phyloP scores from a whole-genome alignment of 2,797 vertebrate genomes.

The Fistularia tabacaria region DNA sequence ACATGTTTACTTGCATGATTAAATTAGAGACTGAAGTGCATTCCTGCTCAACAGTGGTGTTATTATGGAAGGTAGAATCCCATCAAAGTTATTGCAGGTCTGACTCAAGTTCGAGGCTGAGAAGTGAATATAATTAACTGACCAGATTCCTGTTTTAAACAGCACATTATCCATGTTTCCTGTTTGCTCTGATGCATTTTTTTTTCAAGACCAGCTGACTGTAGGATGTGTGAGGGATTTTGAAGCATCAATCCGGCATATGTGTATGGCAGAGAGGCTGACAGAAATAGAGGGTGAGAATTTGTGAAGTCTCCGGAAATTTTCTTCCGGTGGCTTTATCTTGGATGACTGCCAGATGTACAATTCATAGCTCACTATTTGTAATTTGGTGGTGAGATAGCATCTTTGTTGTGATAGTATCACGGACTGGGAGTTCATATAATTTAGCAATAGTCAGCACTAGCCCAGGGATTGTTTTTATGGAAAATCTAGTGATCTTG shows the following conservation, averaged over 20 bases:
- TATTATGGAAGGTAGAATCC: no score
- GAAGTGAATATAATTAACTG: constrained; percentile 21
- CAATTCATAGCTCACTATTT: constrained; percentile 6
- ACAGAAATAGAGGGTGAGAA: constrained; percentile 23
- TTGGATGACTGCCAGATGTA: constrained; percentile 44
- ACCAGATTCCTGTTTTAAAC: constrained; percentile 15
- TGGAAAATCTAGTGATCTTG: no score
- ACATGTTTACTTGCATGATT: no score
- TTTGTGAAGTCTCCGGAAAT: constrained; percentile 12
- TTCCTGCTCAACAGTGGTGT: no score
- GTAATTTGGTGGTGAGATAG: no score
- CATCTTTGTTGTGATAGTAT: no score
- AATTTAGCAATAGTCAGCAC: no score
- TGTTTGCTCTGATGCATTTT: constrained; percentile 8
- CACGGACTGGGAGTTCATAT: no score
- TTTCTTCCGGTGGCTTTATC: constrained; percentile 25
- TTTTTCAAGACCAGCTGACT: constrained; percentile 39
- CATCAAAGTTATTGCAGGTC: background rate
- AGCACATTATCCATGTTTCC: constrained; percentile 24
- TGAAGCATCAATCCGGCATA: background rate
- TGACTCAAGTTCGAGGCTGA: constrained; percentile 1
- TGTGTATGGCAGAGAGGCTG: constrained; percentile 9
- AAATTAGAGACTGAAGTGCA: no score
- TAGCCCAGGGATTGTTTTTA: no score
- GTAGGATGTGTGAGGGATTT: constrained; percentile 35